Base-by-base conservation (phyloP, 2,113 vertebrate species). In the Vulpes ferrilata region DNA sequence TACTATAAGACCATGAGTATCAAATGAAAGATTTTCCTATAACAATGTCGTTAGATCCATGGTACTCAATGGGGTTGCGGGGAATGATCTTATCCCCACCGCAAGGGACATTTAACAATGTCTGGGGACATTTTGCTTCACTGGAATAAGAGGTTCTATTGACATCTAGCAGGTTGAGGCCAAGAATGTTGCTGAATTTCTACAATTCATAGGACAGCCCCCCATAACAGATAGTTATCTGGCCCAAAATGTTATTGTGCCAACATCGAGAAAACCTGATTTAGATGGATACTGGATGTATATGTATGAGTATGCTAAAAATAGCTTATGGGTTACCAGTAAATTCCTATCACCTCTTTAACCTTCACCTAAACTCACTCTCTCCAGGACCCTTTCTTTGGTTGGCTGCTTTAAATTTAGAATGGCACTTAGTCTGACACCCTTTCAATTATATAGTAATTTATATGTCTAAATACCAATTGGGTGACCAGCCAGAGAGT, bases 21-120 rank as follows among this genome's bases (percentile, higher is more conserved):
- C 73, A 60, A 96, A 80, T 83, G 7, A 74, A 79, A 95, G 64
- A 67, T 87, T 96, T 5, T 74, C 25, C 22, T 87, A 11, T 59
- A 76, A 67, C 17, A 59, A 10, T 67, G 1, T 25, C 13, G 3
- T 82, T 51, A 82, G 22, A 80, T 90, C 25, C 43, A 9, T 88
- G 51, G 3, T 82, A 87, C 15, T 95, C 25, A 87, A 1, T 59
- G 23, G 16, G 1, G 1, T 2, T 35, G 4, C 69, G 1, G 27
- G 12, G 4, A 69, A 64, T 69, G 23, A 78, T 71, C 25, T 67
- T 94, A n/a, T 55, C 12, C 17, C 30, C 5, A 57, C 1, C 0
- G 5, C 64, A 94, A 25, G n/a, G 32, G 67, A 35, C 67, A 35
- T 69, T 35, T 69, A 16, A 32, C 32, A n/a, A 69, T 35, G 67